These are phyloP conservation scores for Trichonephila clavipes DNA, from an alignment of 1,140 invertebrate genomes.

Conservation along the genomic window DNA sequence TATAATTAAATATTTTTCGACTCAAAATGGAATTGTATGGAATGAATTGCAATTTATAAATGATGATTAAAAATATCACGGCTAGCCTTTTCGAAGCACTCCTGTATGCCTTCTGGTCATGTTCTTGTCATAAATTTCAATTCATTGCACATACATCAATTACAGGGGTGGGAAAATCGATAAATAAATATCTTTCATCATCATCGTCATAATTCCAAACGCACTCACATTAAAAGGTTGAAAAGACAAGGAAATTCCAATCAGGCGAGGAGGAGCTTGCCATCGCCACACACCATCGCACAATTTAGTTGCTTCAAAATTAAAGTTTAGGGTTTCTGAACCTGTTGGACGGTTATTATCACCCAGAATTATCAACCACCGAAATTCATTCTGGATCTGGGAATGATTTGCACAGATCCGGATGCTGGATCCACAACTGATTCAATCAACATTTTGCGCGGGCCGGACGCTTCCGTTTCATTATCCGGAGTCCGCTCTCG, in stretches of 20 bases:
- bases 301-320: not conserved
- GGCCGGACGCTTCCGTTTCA: conserved; percentile 65
- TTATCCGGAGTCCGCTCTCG: conserved; percentile 56
- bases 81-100: no score
- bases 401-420: conserved; percentile 22
- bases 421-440: conserved; percentile 1
- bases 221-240: not conserved
- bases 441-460: conserved; percentile 65
- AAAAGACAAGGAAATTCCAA: not conserved
- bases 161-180: no score
- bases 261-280: not conserved
- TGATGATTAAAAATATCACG: no score
- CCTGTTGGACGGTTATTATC: conserved; percentile 45
- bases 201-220: not conserved
- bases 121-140: no score
- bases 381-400: conserved; percentile 33
- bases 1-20: no score
- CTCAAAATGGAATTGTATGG: no score
- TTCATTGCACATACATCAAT: no score
- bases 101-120: no score
- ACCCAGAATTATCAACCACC: conserved; percentile 33
- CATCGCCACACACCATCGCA: not conserved
- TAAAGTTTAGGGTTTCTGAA: not conserved
- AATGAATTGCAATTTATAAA: no score
- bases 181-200: no score